Base-by-base conservation (phyloP, 2,113 vertebrate genomes). In the Synchiropus splendidus region DNA sequence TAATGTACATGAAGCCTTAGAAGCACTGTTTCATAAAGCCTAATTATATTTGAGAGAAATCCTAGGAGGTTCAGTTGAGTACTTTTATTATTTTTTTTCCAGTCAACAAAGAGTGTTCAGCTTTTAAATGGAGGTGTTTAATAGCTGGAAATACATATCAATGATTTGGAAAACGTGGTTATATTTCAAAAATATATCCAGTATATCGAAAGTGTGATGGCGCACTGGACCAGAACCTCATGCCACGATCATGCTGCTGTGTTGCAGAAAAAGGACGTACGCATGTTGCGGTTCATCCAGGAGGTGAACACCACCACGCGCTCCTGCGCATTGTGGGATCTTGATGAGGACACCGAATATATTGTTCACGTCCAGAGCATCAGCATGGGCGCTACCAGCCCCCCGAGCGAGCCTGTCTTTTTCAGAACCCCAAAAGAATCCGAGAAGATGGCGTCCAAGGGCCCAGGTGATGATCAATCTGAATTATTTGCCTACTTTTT, bases 241-340 rank as follows among this genome's bases (percentile, higher is more conserved):
- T n/a, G n/a, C n/a, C n/a, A n/a, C n/a, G n/a, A n/a, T n/a, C n/a
- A n/a, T n/a, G n/a, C n/a, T n/a, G n/a, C n/a, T n/a, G n/a, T n/a
- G n/a, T 34, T 35, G 39, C 79, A 97, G 92, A 96, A 96, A 74
- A 97, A 95, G 78, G 92, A 95, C 2, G 90, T 93, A 35, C 85
- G 88, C 55, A 97, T 92, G 92, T 81, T 96, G 74, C 86, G 93
- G 52, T 92, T 95, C 81, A 97, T 96, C 82, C 92, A 96, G 86
- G 93, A 97, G 54, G 90, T 96, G 74, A 97, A 97, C 85, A 96
- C 93, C 61, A 95, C 93, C 78, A 95, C 90, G 2, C 92, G 91
- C 64, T 96, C 93, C 2, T 97, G 93, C 40, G 89, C 89, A 36
- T 75, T 97, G 58, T 96, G 93, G 93, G 93, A 94, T 68, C 84